Conservation (phyloP, 2,888 invertebrate genomes). For the Alentia gelatinosa region DNA sequence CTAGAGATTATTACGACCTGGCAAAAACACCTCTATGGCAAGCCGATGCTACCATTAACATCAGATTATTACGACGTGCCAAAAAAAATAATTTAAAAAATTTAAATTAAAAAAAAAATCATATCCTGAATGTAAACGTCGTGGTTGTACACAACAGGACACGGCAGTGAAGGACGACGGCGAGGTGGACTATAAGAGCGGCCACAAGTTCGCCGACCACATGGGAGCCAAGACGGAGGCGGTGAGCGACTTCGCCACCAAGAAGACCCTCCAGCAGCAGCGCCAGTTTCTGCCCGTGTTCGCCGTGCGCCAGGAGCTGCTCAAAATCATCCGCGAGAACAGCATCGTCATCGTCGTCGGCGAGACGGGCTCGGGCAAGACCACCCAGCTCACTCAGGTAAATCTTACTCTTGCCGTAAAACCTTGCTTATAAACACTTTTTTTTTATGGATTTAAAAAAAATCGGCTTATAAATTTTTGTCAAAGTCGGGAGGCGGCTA, state of each 20-base stretch:
- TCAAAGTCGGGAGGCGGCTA: too few relatives aligned
- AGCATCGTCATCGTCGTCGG: conserved; percentile 96
- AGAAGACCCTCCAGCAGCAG: conserved; percentile 89
- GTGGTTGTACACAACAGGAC: too few relatives aligned
- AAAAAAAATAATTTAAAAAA: too few relatives aligned
- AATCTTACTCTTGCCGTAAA: background rate
- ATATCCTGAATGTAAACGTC: too few relatives aligned
- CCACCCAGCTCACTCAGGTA: conserved; percentile 95
- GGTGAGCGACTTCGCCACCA: conserved; percentile 91
- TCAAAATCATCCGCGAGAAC: conserved; percentile 87
- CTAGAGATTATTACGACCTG: too few relatives aligned
- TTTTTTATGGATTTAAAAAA: background rate
- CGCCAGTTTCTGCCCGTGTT: conserved; percentile 96
- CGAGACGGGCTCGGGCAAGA: conserved; percentile 98
- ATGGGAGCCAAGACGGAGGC: conserved; percentile 86
- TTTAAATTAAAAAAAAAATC: too few relatives aligned
- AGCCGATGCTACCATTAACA: too few relatives aligned
- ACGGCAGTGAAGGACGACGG: conserved; percentile 85
- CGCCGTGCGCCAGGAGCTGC: conserved; percentile 94
- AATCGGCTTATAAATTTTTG: too few relatives aligned
- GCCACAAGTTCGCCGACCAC: conserved; percentile 98
- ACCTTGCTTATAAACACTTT: background rate
- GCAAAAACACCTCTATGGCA: too few relatives aligned
- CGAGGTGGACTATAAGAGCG: conserved; percentile 92
- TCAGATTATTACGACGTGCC: too few relatives aligned